Percentiles rank a stretch among this genome's conserved stretches.
These are phyloP conservation scores for Coptodon bakossiorum DNA, from an alignment of 2,113 vertebrate genomes.

Conservation along the genomic window DNA sequence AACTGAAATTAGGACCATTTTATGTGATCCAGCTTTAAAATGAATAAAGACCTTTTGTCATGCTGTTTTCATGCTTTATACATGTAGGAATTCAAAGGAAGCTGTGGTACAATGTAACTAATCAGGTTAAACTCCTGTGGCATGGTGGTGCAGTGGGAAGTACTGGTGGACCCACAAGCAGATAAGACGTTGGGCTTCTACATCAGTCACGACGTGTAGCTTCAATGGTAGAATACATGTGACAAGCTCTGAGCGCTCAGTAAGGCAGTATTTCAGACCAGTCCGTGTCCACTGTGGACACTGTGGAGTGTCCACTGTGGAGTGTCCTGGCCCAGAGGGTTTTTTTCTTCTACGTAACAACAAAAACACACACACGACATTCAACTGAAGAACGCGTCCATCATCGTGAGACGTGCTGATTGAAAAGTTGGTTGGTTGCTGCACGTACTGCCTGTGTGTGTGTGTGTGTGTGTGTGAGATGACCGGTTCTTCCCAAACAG, in stretches of 20 bases:
- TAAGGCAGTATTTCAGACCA: fast-evolving
- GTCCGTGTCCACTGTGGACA: not conserved
- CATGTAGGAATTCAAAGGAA: not conserved
- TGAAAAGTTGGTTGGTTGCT: not conserved
- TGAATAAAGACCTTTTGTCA: not conserved
- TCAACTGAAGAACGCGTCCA: not conserved
- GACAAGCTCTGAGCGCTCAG: not conserved
- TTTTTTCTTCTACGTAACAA: not conserved
- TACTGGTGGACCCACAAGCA: not conserved
- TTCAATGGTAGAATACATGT: not conserved
- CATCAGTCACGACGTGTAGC: not conserved
- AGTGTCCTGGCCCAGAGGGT: not conserved
- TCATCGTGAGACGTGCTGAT: not conserved
- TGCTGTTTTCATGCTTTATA: not conserved
- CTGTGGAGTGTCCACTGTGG: not conserved
- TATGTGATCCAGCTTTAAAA: not conserved
- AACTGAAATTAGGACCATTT: not conserved
- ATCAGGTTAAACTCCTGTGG: too few species aligned
- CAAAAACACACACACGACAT: not conserved
- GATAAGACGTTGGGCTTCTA: not conserved
- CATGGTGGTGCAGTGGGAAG: not conserved
- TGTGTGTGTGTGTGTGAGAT: not conserved
- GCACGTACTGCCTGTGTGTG: too few species aligned
- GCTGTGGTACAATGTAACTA: not conserved
- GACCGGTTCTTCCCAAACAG: not conserved